Percentiles rank a stretch among this genome's conserved stretches.
These are phyloP conservation scores for Xiphorhynchus erythropygius DNA, from an alignment of 2,797 vertebrate genomes.

Conservation along the genomic window DNA sequence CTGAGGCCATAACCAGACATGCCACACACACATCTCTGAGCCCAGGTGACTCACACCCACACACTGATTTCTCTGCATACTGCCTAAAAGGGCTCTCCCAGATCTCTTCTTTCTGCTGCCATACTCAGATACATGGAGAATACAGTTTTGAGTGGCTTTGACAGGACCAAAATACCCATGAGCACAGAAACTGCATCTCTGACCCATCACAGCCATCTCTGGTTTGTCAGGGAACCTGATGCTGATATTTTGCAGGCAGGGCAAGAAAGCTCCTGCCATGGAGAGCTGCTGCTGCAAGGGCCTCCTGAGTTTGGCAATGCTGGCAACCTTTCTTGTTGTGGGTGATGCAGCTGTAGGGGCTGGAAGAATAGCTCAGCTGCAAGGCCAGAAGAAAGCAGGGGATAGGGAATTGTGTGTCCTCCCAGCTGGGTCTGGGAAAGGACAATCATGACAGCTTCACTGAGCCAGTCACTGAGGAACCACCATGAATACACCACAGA, in stretches of 20 bases:
- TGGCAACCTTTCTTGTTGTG: not conserved
- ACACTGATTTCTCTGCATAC: not conserved
- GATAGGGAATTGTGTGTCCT: not conserved
- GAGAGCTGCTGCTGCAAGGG: not conserved
- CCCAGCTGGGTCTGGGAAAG: not conserved
- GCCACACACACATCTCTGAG: not conserved
- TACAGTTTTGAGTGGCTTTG: not conserved
- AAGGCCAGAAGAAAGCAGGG: not conserved
- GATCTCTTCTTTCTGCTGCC: not conserved
- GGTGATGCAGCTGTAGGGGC: not conserved
- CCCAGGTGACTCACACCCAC: not conserved
- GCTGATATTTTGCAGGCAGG: not conserved
- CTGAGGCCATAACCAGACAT: rapidly evolving
- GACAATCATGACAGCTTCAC: not conserved
- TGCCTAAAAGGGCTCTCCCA: not conserved
- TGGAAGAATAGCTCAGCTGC: not conserved
- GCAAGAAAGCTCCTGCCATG: not conserved
- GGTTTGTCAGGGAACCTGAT: not conserved
- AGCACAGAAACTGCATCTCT: rapidly evolving
- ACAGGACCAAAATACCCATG: not conserved
- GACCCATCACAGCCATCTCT: not conserved
- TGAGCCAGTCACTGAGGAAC: not conserved
- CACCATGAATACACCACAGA: not conserved
- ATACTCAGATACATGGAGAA: rapidly evolving
- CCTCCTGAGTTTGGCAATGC: not conserved